Conservation (phyloP, 2,113 vertebrate species). For the Vulpes ferrilata region DNA sequence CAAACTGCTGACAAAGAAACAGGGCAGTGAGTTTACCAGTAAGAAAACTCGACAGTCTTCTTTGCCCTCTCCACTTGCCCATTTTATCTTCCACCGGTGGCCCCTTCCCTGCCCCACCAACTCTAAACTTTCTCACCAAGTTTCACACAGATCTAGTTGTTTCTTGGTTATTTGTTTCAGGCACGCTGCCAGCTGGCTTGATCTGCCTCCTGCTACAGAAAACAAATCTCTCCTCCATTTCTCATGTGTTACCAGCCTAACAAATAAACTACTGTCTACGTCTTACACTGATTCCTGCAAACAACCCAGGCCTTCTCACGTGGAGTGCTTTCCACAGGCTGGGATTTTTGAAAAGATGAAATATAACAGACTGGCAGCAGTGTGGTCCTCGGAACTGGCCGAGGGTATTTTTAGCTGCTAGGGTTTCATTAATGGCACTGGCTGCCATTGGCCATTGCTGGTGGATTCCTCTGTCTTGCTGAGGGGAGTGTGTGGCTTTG, state of each 20-base stretch:
- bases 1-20: not conserved
- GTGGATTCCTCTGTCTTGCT: conserved; percentile 26
- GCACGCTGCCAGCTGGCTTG: conserved; percentile 70
- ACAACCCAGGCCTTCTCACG: not conserved
- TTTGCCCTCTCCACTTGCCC: not conserved
- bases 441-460: not conserved
- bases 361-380: not conserved
- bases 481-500: conserved; percentile 35
- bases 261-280: conserved; percentile 76
- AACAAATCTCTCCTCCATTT: conserved; percentile 76
- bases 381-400: not conserved
- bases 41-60: not conserved
- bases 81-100: not conserved
- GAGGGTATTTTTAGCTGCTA: conserved; percentile 50
- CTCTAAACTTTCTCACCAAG: conserved; percentile 64
- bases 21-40: not conserved
- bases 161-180: conserved; percentile 68
- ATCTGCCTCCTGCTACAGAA: conserved; percentile 63
- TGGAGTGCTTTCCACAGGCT: not conserved
- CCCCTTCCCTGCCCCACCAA: not conserved
- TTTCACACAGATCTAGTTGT: conserved; percentile 74
- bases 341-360: conserved; percentile 17
- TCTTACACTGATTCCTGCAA: conserved; percentile 57
- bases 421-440: conserved; percentile 25
- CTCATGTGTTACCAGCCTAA: conserved; percentile 69